These are phyloP conservation scores for Echinometra lucunter DNA, from an alignment of 53 echinoderm and acorn worm species.

Conservation along the genomic window DNA sequence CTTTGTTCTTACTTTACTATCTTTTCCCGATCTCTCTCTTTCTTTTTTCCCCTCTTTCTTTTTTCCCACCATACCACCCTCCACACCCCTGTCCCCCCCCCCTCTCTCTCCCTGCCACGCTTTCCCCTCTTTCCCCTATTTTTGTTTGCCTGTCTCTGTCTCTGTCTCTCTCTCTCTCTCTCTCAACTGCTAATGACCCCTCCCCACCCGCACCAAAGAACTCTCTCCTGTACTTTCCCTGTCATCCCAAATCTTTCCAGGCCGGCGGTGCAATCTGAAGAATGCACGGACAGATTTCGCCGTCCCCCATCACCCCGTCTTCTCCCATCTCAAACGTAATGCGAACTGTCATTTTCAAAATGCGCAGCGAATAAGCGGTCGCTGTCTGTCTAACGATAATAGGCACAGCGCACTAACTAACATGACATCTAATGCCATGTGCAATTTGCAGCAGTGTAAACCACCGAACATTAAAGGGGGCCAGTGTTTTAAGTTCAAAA, in stretches of 20 bases:
- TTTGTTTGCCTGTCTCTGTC: background rate
- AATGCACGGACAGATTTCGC: slow-evolving; percentile 63
- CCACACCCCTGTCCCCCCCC: too few species aligned
- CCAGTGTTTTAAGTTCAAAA: slow-evolving; percentile 10
- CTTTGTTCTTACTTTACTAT: too few species aligned
- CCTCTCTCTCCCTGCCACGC: background rate
- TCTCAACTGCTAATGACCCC: background rate
- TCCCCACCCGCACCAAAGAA: background rate
- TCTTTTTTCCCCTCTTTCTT: background rate
- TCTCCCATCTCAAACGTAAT: slow-evolving; percentile 47
- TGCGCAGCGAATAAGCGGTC: slow-evolving; percentile 60
- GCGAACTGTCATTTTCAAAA: slow-evolving; percentile 51
- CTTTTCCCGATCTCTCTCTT: background rate
- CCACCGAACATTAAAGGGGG: slow-evolving; percentile 56
- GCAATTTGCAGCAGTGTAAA: slow-evolving; percentile 51
- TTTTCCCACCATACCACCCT: too few species aligned
- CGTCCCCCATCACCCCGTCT: slow-evolving; percentile 54
- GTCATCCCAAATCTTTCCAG: slow-evolving; percentile 34
- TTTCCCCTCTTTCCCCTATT: background rate
- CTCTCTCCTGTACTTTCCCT: slow-evolving; percentile 58
- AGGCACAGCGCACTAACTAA: slow-evolving; percentile 48
- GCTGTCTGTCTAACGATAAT: slow-evolving; percentile 51
- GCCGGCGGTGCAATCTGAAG: slow-evolving; percentile 37
- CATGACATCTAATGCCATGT: slow-evolving; percentile 50
- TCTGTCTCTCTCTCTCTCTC: background rate